Evolutionary conservation across 2,888 invertebrate genomes (phyloP).

Genomic region (Erpobdella octoculata): DNA sequence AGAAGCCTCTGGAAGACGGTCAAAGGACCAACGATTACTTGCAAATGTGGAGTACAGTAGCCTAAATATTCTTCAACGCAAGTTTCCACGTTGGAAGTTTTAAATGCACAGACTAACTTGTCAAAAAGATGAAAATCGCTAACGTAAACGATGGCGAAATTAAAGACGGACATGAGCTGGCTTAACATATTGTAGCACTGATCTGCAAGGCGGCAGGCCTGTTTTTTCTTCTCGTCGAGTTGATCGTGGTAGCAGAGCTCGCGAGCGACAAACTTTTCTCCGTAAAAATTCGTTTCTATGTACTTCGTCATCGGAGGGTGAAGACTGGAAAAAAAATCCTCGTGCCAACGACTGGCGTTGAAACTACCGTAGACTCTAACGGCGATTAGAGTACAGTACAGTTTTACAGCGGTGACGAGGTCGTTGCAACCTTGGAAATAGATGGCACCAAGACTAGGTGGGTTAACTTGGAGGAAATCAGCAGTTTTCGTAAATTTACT

Average conservation of each 20-base stretch:
- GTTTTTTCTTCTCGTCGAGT: not conserved
- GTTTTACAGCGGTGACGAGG: not conserved
- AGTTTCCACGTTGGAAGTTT: not conserved
- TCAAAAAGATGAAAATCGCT: not conserved
- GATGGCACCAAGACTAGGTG: not conserved
- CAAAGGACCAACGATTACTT: not conserved
- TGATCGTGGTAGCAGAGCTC: not conserved
- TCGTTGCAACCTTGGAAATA: not conserved
- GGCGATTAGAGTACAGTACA: conserved; percentile 19
- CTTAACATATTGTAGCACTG: not conserved
- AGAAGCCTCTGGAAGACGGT: conserved; percentile 7
- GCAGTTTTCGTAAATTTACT: conserved; percentile 6
- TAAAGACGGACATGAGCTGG: not conserved
- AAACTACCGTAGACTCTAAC: conserved; percentile 13
- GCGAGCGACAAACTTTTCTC: no score
- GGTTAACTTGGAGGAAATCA: conserved; percentile 4
- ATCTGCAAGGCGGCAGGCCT: not conserved
- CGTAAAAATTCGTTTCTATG: not conserved
- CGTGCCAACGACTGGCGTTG: conserved; percentile 21
- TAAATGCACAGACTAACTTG: not conserved
- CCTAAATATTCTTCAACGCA: conserved; percentile 7
- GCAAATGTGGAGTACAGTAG: conserved; percentile 4
- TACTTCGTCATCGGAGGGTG: not conserved
- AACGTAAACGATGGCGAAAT: not conserved
- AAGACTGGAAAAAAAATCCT: conserved; percentile 18